These are phyloP conservation scores for Drosophila kambysellisi DNA, from an alignment of 2,888 invertebrate genomes.

Conservation along the genomic window DNA sequence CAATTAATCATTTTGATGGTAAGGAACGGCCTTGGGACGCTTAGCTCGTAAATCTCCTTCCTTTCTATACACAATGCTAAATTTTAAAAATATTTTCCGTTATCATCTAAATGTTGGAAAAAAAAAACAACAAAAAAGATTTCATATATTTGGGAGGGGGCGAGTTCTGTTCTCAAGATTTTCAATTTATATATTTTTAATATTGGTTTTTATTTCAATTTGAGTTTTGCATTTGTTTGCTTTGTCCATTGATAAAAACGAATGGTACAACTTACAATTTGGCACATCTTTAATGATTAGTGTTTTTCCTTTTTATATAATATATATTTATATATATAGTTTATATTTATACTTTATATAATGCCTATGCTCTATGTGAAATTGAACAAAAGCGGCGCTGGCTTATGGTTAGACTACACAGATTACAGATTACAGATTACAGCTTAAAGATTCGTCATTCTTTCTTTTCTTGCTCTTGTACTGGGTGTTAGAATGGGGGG, in stretches of 20 bases:
- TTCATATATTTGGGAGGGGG: constrained; percentile 32
- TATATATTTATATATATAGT: constrained; percentile 58
- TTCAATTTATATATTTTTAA: constrained; percentile 49
- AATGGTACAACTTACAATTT: constrained; percentile 84
- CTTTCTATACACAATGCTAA: constrained; percentile 78
- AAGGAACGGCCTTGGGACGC: constrained; percentile 66
- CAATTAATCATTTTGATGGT: constrained; percentile 71
- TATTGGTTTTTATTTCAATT: constrained; percentile 67
- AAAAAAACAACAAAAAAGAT: constrained; percentile 49
- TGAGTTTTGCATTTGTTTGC: constrained; percentile 67
- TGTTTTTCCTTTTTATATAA: constrained; percentile 64
- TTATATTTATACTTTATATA: constrained; percentile 71
- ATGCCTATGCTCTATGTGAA: constrained; percentile 76
- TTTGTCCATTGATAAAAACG: constrained; percentile 77
- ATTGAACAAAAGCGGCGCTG: constrained; percentile 78
- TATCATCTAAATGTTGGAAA: constrained; percentile 68
- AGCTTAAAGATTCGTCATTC: constrained; percentile 49
- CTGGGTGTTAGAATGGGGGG: constrained; percentile 52
- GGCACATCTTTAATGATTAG: constrained; percentile 83
- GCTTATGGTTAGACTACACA: constrained; percentile 75
- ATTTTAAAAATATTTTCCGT: constrained; percentile 75
- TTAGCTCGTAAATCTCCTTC: constrained; percentile 47
- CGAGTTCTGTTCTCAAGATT: constrained; percentile 40
- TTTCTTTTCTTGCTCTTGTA: constrained; percentile 60
- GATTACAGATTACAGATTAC: constrained; percentile 53